Evolutionary conservation across 1,140 invertebrate genomes (phyloP).

Genomic region (Liolophura sinensis): DNA sequence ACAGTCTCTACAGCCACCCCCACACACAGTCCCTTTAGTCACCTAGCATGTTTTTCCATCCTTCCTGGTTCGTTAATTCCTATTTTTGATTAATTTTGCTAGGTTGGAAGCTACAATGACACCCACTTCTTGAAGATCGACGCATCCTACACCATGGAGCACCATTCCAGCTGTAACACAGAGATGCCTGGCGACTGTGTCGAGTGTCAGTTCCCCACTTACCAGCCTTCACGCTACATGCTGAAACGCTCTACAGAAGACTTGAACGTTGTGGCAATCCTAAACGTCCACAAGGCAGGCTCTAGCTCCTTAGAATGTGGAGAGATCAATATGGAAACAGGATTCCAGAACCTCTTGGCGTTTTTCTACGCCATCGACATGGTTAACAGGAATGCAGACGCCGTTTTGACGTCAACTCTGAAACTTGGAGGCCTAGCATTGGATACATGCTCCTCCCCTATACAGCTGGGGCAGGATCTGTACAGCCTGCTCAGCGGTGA

Average conservation of each 20-base stretch:
- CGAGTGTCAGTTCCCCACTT: slow-evolving; percentile 31
- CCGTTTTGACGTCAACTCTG: slow-evolving; percentile 29
- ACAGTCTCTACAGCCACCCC: too few relatives aligned
- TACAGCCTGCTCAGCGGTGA: slow-evolving; percentile 49
- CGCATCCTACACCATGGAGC: slow-evolving; percentile 30
- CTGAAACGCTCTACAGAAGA: slow-evolving; percentile 30
- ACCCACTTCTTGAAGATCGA: slow-evolving; percentile 49
- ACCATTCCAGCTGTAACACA: slow-evolving; percentile 14
- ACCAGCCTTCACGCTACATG: slow-evolving; percentile 48
- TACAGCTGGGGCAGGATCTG: slow-evolving; percentile 44
- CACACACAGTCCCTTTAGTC: too few relatives aligned
- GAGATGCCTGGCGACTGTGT: slow-evolving; percentile 21
- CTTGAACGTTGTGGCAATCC: slow-evolving; percentile 45
- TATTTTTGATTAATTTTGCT: slow-evolving; percentile 14
- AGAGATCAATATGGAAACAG: slow-evolving; percentile 30
- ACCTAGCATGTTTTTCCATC: neutral
- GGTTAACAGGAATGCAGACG: slow-evolving; percentile 36
- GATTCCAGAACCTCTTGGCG: slow-evolving; percentile 49
- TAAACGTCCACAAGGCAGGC: slow-evolving; percentile 40
- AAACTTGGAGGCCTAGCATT: slow-evolving; percentile 47
- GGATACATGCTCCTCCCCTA: slow-evolving; percentile 41
- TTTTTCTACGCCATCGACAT: slow-evolving; percentile 52
- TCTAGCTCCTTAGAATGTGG: slow-evolving; percentile 39
- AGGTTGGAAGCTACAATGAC: slow-evolving; percentile 57
- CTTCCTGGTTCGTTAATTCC: neutral